phyloP scores from a whole-genome alignment of 2,888 invertebrate genomes.

The Brachynemurus nebulosus region DNA sequence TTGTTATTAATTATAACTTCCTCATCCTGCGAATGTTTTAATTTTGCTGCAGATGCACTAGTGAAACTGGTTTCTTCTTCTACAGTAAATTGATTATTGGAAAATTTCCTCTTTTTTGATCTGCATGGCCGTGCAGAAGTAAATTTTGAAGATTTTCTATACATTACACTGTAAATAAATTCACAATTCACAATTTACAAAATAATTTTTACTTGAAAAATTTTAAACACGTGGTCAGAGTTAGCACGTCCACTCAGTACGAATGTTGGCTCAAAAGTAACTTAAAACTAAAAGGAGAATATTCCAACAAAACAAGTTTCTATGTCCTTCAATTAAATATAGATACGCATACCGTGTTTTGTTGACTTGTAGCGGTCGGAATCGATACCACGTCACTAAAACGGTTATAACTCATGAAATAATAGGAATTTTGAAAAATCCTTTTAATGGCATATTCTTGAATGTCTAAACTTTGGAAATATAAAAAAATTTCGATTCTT shows the following conservation, averaged over 20 bases:
- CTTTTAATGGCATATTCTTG: conserved; percentile 1
- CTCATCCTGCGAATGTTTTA: conserved; percentile 13
- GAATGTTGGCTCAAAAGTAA: not conserved
- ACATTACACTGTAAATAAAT: not conserved
- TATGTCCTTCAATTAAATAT: conserved; percentile 1
- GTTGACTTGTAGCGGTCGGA: not conserved
- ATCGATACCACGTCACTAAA: conserved; percentile 1
- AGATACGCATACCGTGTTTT: not conserved
- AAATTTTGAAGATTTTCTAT: not conserved
- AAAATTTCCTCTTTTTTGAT: conserved; percentile 14
- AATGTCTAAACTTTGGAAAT: not conserved
- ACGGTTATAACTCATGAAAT: not conserved
- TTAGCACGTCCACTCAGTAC: not conserved
- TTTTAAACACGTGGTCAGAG: not conserved
- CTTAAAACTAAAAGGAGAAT: conserved; percentile 1
- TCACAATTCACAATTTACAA: not conserved
- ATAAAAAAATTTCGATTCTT: too few species aligned
- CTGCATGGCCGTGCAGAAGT: not conserved
- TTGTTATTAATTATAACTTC: conserved; percentile 14
- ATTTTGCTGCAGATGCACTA: conserved; percentile 18
- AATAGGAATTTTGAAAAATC: not conserved
- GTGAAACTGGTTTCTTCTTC: conserved; percentile 15
- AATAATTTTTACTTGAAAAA: not conserved
- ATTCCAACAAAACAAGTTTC: not conserved
- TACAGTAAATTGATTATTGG: conserved; percentile 13